Evolutionary conservation across 2,113 vertebrate species (phyloP).

Genomic region (Mugil cephalus): DNA sequence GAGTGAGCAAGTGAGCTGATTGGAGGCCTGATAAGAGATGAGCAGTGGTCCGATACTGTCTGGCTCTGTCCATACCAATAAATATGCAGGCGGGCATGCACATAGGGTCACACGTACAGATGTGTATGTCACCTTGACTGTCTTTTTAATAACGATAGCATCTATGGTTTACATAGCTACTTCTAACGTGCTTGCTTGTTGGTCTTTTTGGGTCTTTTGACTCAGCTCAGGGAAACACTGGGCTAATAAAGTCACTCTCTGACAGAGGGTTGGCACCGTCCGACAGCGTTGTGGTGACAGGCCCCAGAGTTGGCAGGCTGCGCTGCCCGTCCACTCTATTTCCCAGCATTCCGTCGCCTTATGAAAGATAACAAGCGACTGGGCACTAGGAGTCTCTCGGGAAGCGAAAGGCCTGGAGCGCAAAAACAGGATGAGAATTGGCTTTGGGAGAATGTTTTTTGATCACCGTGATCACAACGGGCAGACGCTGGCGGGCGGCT

Average conservation of each 20-base stretch:
- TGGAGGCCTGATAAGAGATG: slow-evolving; percentile 52
- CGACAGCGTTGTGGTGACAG: slow-evolving; percentile 39
- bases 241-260: slow-evolving; percentile 48
- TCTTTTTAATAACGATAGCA: too few relatives aligned
- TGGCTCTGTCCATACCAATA: slow-evolving; percentile 49
- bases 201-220: slow-evolving; percentile 20
- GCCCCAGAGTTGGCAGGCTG: slow-evolving; percentile 44
- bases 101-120: slow-evolving; percentile 15
- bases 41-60: slow-evolving; percentile 54
- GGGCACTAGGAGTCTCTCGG: slow-evolving; percentile 50
- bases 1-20: slow-evolving; percentile 58
- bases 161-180: slow-evolving; percentile 44
- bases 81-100: slow-evolving; percentile 33
- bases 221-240: not conserved
- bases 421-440: slow-evolving; percentile 77
- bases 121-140: too few relatives aligned
- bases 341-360: slow-evolving; percentile 72
- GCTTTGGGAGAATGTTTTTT: slow-evolving; percentile 64
- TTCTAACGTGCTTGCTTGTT: slow-evolving; percentile 39
- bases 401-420: slow-evolving; percentile 48
- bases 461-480: slow-evolving; percentile 30
- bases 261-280: slow-evolving; percentile 43
- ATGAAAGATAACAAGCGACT: slow-evolving; percentile 71
- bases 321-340: slow-evolving; percentile 46
- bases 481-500: slow-evolving; percentile 28